Percentiles rank a stretch among this genome's conserved stretches.
Conservation (phyloP, 2,888 invertebrate species). For the Drosophila mercatorum region DNA sequence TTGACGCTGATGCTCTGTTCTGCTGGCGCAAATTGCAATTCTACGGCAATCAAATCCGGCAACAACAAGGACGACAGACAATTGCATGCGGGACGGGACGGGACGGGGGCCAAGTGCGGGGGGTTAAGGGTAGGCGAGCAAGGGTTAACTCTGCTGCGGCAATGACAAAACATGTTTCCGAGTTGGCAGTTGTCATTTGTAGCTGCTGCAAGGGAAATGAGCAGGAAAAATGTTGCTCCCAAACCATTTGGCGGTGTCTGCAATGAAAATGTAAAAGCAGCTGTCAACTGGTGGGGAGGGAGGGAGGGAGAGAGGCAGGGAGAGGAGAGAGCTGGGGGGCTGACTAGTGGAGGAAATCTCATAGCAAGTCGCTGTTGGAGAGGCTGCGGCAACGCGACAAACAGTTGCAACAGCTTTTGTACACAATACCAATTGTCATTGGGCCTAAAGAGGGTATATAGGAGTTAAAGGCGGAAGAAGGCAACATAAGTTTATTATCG, state of each 20-base stretch:
- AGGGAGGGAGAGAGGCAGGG: no score
- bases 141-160: constrained; percentile 75
- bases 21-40: constrained; percentile 79
- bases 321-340: neutral
- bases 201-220: constrained; percentile 65
- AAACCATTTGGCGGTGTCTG: constrained; percentile 39
- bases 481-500: neutral
- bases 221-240: constrained; percentile 66
- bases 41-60: constrained; percentile 78
- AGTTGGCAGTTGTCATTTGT: constrained; percentile 41
- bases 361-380: constrained; percentile 12
- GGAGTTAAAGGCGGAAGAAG: neutral
- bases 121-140: constrained; percentile 38
- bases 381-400: constrained; percentile 28
- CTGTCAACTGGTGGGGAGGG: constrained; percentile 9
- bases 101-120: constrained; percentile 8
- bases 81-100: constrained; percentile 17
- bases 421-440: neutral
- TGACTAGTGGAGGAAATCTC: constrained; percentile 1
- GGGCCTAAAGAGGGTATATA: neutral
- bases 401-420: constrained; percentile 16
- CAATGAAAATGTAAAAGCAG: constrained; percentile 74
- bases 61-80: constrained; percentile 56
- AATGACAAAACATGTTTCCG: constrained; percentile 79
- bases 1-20: constrained; percentile 79